Evolutionary conservation across 1,140 invertebrate genomes (phyloP), one percentile per base, ranked within the genome.

Genomic region (Parasteatoda tepidariorum): DNA sequence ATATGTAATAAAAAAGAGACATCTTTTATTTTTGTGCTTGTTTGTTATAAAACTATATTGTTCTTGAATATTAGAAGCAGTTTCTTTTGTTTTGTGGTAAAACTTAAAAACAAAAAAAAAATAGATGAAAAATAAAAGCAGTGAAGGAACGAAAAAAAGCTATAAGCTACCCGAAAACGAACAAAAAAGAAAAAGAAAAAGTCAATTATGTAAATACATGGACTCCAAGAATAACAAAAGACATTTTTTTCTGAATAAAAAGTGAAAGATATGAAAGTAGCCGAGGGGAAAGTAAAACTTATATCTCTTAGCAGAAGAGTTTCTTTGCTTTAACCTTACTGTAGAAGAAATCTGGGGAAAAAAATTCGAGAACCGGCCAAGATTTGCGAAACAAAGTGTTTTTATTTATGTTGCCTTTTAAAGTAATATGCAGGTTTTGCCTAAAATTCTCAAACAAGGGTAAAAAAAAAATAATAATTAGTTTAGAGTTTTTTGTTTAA

Each of bases 141-240:
- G 7, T 18, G 64, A 67, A 67, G 38, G 24, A 61, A 7, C 38
- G 24, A 38, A 38, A 74, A 74, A 75, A 73, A 41, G 11, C 7
- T 1, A 62, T 75, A 75, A 41, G 61, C 71, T 75, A 4, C 73
- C 31, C 15, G 31, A 30, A 57, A 61, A 26, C 55, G 31, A 73
- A 33, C 68, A 62, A 62, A 18, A 62, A 62, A 18, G 41, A 30
- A 57, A 61, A 57, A 62, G 55, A 61, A 74, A 75, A 75, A 75
- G 73, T 75, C 73, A 75, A 75, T 75, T 75, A 75, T 75, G 73
- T 75, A 75, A 75, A 75, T 75, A 75, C 59, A 4, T 48, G 38
- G 73, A 54, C 73, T 31, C 73, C 57, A 62, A 75, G 57, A 22
- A 34, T 22, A 30, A 62, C 28, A 75, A 59, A 75, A 75, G 59